A percentile compares a stretch with the other conserved stretches of the same genome.
Evolutionary conservation across 2,797 vertebrate species (phyloP).

Genomic region (Sebastes nivosus): DNA sequence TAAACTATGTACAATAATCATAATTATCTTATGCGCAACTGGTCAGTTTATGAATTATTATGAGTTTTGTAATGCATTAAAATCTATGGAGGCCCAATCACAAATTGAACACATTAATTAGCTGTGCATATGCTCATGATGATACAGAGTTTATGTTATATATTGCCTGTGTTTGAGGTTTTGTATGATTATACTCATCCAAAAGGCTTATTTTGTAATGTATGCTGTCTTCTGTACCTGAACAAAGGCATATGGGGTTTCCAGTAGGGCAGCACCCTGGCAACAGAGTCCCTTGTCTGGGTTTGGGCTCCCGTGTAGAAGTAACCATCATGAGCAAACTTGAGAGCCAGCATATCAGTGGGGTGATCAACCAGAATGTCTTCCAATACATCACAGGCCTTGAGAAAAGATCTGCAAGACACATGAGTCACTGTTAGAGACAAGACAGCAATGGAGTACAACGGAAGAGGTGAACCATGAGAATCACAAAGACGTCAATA

Average conservation of each 20-base stretch:
- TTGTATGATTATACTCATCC: not conserved
- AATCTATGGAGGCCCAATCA: not conserved
- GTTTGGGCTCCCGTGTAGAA: slow-evolving; percentile 89
- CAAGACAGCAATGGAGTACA: not conserved
- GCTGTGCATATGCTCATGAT: not conserved
- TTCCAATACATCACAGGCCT: slow-evolving; percentile 90
- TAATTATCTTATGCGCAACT: not conserved
- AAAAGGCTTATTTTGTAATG: not conserved
- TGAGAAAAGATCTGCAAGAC: slow-evolving; percentile 80
- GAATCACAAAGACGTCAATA: not conserved
- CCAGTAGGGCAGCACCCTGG: slow-evolving; percentile 91
- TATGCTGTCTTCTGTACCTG: slow-evolving; percentile 77
- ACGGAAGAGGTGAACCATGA: not conserved
- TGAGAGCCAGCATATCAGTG: slow-evolving; percentile 92
- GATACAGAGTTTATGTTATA: not conserved
- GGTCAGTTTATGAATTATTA: not conserved
- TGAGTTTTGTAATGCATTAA: not conserved
- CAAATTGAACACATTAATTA: not conserved
- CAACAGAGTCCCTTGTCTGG: slow-evolving; percentile 91
- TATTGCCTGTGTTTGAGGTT: not conserved
- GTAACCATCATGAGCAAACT: slow-evolving; percentile 89
- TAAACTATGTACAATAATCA: no score
- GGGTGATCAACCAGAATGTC: slow-evolving; percentile 90
- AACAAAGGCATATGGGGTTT: slow-evolving; percentile 87
- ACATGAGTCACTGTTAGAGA: slow-evolving; percentile 10